phyloP scores from a whole-genome alignment of 2,113 vertebrate species.

The Catharus fuscescens region DNA sequence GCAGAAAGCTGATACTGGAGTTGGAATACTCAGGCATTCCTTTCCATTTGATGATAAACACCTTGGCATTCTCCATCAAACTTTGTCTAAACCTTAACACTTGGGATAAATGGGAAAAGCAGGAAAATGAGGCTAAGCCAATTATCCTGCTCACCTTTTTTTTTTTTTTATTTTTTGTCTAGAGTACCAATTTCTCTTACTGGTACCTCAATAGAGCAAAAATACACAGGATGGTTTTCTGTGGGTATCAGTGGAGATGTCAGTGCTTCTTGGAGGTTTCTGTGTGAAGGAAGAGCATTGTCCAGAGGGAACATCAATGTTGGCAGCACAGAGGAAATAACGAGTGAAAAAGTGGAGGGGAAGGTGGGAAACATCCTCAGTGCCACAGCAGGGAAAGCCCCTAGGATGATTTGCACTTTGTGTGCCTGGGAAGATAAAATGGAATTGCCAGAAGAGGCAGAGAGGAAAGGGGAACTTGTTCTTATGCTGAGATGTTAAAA shows the following conservation, averaged over 20 bases:
- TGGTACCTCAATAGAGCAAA: not conserved
- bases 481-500: not conserved
- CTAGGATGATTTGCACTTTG: not conserved
- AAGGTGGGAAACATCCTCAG: not conserved
- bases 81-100: not conserved
- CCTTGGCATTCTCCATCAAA: not conserved
- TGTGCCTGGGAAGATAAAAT: not conserved
- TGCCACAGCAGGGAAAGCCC: not conserved
- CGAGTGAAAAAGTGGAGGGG: not conserved
- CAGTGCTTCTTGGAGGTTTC: not conserved
- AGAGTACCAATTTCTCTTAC: not conserved
- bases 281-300: not conserved
- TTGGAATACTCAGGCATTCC: not conserved
- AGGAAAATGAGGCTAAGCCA: not conserved
- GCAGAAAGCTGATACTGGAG: not conserved
- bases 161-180: not conserved
- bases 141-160: not conserved
- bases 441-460: not conserved
- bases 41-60: not conserved
- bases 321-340: not conserved
- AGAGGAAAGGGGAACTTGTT: not conserved
- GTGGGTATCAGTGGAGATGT: not conserved
- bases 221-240: not conserved
- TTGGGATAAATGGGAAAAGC: not conserved
- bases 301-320: not conserved